Conservation (phyloP, 2,113 vertebrate genomes). For the Oxyruncus cristatus region DNA sequence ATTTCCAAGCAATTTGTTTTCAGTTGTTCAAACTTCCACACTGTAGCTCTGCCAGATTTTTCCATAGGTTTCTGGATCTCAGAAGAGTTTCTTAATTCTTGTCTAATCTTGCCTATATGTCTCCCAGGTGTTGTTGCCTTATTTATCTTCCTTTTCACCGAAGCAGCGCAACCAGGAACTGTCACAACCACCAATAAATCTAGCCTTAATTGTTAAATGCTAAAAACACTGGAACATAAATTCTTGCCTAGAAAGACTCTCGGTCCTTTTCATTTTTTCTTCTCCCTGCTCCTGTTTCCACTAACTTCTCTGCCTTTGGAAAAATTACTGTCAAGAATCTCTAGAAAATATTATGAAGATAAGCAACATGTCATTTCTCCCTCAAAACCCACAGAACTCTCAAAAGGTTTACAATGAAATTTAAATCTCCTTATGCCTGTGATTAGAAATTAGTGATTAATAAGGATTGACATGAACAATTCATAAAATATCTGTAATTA, state of each 20-base stretch:
- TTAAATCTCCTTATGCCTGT: constrained; percentile 68
- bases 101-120: constrained; percentile 14
- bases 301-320: background rate
- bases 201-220: constrained; percentile 36
- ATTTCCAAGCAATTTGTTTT: background rate
- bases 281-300: background rate
- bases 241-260: constrained; percentile 14
- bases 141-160: constrained; percentile 68
- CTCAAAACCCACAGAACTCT: constrained; percentile 44
- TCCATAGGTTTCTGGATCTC: constrained; percentile 19
- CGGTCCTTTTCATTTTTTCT: background rate
- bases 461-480: constrained; percentile 76
- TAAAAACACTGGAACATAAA: background rate
- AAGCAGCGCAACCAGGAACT: constrained; percentile 11
- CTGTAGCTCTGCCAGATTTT: background rate
- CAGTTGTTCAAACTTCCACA: background rate
- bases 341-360: constrained; percentile 29
- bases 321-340: constrained; percentile 41
- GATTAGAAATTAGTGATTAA: constrained; percentile 81
- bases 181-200: constrained; percentile 59
- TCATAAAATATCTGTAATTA: constrained; percentile 77
- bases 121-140: constrained; percentile 41
- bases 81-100: constrained; percentile 50
- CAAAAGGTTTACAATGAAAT: constrained; percentile 51
- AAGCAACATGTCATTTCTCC: constrained; percentile 52